Conservation (phyloP, 1,140 invertebrate genomes). For the Drosophila sp. region DNA sequence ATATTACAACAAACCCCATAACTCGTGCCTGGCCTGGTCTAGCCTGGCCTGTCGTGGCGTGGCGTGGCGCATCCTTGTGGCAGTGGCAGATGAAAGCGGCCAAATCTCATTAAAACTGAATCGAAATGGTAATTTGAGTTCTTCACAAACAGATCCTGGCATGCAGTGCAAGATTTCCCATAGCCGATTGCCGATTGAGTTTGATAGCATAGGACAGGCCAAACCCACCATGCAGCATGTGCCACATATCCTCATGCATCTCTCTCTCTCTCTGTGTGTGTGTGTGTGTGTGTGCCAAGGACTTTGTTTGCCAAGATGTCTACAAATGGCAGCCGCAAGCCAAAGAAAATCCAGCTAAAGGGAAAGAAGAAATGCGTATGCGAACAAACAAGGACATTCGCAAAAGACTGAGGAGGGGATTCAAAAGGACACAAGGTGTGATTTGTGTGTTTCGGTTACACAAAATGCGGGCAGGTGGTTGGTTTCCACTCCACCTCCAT, state of each 20-base stretch:
- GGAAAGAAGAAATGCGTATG: slow-evolving; percentile 6
- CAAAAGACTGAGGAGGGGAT: not conserved
- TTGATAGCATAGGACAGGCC: slow-evolving; percentile 50
- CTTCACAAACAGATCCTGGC: slow-evolving; percentile 70
- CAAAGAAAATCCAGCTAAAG: slow-evolving; percentile 5
- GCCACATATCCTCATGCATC: not conserved
- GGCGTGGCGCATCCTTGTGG: slow-evolving; percentile 24
- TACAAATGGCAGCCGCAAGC: slow-evolving; percentile 38
- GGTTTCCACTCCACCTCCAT: slow-evolving; percentile 15
- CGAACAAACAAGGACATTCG: slow-evolving; percentile 7
- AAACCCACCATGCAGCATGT: not conserved
- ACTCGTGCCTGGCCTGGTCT: slow-evolving; percentile 51
- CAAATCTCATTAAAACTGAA: slow-evolving; percentile 81
- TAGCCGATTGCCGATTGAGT: slow-evolving; percentile 67
- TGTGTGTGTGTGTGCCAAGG: slow-evolving; percentile 35
- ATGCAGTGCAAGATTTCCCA: slow-evolving; percentile 42
- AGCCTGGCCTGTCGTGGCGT: slow-evolving; percentile 18
- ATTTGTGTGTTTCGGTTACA: slow-evolving; percentile 47
- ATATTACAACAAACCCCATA: slow-evolving; percentile 67
- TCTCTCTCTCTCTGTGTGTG: slow-evolving; percentile 13
- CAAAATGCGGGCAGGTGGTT: slow-evolving; percentile 50
- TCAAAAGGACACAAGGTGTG: slow-evolving; percentile 44
- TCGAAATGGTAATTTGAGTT: slow-evolving; percentile 81
- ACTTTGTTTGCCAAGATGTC: slow-evolving; percentile 73
- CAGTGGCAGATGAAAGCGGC: slow-evolving; percentile 40